Evolutionary conservation across 2,888 invertebrate species (phyloP), one percentile per base, ranked within the genome.

Genomic region (Cosmopolites sordidus): DNA sequence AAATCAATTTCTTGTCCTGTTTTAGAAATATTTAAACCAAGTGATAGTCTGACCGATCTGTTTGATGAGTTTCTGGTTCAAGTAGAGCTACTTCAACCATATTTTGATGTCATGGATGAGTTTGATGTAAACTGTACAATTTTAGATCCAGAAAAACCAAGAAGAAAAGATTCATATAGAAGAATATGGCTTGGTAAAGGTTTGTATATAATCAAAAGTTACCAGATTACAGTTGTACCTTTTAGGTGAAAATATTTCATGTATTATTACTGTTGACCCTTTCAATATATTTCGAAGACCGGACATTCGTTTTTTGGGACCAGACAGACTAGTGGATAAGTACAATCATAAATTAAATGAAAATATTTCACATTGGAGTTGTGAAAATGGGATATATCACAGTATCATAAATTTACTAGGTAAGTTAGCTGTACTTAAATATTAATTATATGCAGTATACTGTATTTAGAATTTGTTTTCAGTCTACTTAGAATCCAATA

Each of bases 91-190:
- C 57, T 74, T 41, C 73, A 75, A 48, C 61, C 62, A 4, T 73
- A 72, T 61, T 76, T 77, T 63, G 64, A 73, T 58, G 55, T 69
- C 11, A 70, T 77, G 71, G 75, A 75, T 42, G 65, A 64, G 14
- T 59, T 77, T 15, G 76, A 76, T 66, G 48, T 17, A 14, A 63
- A 61, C 46, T 71, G 72, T 60, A 70, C 69, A 62, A 68, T 77
- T 43, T 60, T 77, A 40, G 76, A 77, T 63, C 77, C 76, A 5
- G 66, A 68, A 46, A 61, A 63, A 11, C 72, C 73, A 4, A 69
- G 63, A 1, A 63, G 64, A 48, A 66, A 65, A 39, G 71, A 75
- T 60, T 63, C 61, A 43, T 69, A 71, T 54, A 64, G 77, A 18
- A 67, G 75, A 58, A 73, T 77, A 55, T 66, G 68, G 48, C 60